Conservation (phyloP, 1,140 invertebrate species). For the Goniozus legneri region DNA sequence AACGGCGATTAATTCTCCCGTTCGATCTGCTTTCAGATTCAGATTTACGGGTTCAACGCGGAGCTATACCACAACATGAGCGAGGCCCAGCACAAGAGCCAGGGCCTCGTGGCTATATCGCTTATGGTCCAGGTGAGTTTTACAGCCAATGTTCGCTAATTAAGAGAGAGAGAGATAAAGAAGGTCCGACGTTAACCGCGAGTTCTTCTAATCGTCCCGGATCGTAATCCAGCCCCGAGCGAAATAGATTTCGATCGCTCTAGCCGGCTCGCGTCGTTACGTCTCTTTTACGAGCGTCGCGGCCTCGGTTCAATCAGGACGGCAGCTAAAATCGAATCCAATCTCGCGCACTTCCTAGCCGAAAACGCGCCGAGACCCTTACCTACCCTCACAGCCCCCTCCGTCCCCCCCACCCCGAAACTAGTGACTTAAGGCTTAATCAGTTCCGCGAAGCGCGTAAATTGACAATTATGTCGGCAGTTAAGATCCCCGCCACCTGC, state of each 20-base stretch:
- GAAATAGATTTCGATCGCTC: slow-evolving; percentile 1
- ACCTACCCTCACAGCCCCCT: too few relatives aligned
- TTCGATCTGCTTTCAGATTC: slow-evolving; percentile 70
- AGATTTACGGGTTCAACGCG: slow-evolving; percentile 92
- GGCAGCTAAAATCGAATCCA: not conserved
- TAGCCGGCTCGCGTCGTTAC: not conserved
- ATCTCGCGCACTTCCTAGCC: slow-evolving; percentile 1
- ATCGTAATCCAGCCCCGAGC: not conserved
- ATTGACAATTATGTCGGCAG: slow-evolving; percentile 27
- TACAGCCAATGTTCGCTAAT: too few relatives aligned
- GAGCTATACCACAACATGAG: slow-evolving; percentile 96
- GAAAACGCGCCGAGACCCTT: too few relatives aligned
- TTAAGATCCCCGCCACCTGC: slow-evolving; percentile 16
- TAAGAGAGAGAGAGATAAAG: too few relatives aligned
- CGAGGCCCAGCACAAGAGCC: slow-evolving; percentile 88
- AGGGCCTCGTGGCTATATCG: slow-evolving; percentile 89
- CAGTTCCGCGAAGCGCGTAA: slow-evolving; percentile 15
- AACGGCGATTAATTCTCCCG: too few relatives aligned
- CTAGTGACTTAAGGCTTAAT: slow-evolving; percentile 14
- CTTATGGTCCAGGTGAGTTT: slow-evolving; percentile 84
- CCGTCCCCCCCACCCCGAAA: too few relatives aligned
- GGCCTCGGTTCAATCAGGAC: not conserved
- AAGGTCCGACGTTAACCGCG: too few relatives aligned
- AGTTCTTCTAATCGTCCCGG: too few relatives aligned
- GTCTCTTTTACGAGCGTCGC: slow-evolving; percentile 2